Conservation (phyloP, 2,888 invertebrate genomes). For the Sinentomon sp. region DNA sequence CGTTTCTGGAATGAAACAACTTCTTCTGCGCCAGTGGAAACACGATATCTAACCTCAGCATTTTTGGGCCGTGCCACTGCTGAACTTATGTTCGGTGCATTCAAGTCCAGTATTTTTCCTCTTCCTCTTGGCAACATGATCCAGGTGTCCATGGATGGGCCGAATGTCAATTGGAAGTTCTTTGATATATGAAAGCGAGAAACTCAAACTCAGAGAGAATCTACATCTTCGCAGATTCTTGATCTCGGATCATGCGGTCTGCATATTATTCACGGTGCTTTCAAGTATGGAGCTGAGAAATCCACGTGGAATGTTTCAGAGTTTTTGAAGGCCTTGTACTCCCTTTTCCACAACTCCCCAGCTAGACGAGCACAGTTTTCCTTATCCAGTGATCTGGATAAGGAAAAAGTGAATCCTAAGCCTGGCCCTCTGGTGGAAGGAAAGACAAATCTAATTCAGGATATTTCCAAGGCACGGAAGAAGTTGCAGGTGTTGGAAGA, state of each 20-base stretch:
- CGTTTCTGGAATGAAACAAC: constrained; percentile 14
- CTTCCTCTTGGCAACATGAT: no score
- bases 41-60: constrained; percentile 15
- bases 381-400: no score
- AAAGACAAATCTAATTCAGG: no score
- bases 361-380: constrained; percentile 15
- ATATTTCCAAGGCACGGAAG: no score
- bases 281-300: constrained; percentile 16
- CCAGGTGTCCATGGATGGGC: no score
- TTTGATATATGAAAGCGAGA: constrained; percentile 5
- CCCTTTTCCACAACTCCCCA: constrained; percentile 18
- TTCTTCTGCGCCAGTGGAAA: constrained; percentile 13
- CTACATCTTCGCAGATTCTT: constrained; percentile 12
- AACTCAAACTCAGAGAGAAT: not conserved
- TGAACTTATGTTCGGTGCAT: constrained; percentile 13
- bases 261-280: constrained; percentile 17
- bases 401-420: no score
- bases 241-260: constrained; percentile 18
- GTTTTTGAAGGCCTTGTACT: constrained; percentile 16
- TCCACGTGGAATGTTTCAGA: constrained; percentile 14
- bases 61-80: constrained; percentile 14
- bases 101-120: no score
- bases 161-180: constrained; percentile 10
- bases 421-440: no score
- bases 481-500: no score